Evolutionary conservation across 2,113 vertebrate genomes (phyloP).

Genomic region (Ornithorhynchus anatinus): DNA sequence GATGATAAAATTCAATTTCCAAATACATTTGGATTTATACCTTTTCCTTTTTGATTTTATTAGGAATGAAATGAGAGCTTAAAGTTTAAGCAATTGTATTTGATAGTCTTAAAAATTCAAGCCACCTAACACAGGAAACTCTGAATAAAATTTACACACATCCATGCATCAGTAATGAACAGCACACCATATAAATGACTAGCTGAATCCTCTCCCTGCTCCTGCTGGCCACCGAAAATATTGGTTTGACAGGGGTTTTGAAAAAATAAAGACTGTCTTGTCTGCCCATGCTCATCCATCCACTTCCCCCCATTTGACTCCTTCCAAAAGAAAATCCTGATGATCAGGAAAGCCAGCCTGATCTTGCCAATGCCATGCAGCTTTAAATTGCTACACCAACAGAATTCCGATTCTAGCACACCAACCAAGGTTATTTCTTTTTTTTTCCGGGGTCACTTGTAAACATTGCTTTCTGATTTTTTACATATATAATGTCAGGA

Average conservation of each 20-base stretch:
- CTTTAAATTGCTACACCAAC: conserved; percentile 6
- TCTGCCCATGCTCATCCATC: no score
- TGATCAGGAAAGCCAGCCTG: not conserved
- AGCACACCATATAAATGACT: not conserved
- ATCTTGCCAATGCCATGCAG: not conserved
- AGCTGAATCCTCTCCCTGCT: no score
- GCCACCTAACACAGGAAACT: not conserved
- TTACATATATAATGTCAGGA: not conserved
- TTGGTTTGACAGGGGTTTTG: not conserved
- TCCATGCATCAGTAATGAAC: not conserved
- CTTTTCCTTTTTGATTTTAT: not conserved
- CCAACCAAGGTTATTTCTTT: not conserved
- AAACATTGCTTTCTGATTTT: conserved; percentile 19
- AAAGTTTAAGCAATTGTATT: conserved; percentile 3
- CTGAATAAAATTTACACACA: no score
- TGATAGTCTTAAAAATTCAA: not conserved
- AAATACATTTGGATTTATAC: not conserved
- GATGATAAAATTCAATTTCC: not conserved
- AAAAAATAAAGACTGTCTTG: not conserved
- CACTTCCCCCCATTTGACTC: no score
- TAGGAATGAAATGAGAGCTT: not conserved
- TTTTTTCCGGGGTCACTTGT: not conserved
- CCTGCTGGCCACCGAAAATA: no score
- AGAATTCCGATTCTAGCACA: conserved; percentile 3
- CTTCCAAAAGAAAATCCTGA: not conserved